phyloP scores from a whole-genome alignment of 2,888 invertebrate species.

The Tubiluchus corallicola region DNA sequence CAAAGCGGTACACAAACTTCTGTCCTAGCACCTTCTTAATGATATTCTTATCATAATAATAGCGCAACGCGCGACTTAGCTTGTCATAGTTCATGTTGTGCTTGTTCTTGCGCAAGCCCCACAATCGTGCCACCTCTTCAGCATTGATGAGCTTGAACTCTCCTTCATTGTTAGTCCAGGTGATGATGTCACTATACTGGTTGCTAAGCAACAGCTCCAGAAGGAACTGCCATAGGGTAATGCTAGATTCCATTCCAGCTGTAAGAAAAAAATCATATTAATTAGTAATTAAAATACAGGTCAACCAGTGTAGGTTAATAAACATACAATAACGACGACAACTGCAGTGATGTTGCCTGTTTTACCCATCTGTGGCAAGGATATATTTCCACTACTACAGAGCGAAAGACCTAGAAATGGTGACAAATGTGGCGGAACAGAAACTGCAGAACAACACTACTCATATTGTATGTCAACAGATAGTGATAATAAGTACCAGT shows the following conservation, averaged over 20 bases:
- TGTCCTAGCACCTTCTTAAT: slow-evolving; percentile 39
- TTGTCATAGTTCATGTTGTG: slow-evolving; percentile 45
- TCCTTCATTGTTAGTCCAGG: slow-evolving; percentile 39
- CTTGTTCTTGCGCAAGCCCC: slow-evolving; percentile 42
- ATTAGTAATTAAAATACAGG: too few relatives aligned
- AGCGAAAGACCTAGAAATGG: too few relatives aligned
- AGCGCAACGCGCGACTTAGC: slow-evolving; percentile 39
- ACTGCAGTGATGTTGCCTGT: too few relatives aligned
- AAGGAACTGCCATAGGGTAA: slow-evolving; percentile 43
- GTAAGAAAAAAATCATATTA: too few relatives aligned
- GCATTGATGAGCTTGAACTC: slow-evolving; percentile 40
- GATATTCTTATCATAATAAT: slow-evolving; percentile 41
- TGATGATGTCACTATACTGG: slow-evolving; percentile 36
- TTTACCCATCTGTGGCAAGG: too few relatives aligned
- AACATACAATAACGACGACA: too few relatives aligned
- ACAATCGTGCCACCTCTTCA: slow-evolving; percentile 39
- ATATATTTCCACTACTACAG: too few relatives aligned
- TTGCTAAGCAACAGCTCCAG: slow-evolving; percentile 37
- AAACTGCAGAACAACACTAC: too few relatives aligned
- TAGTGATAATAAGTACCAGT: too few relatives aligned
- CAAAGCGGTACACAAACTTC: slow-evolving; percentile 39
- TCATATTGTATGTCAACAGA: too few relatives aligned
- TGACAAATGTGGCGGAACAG: too few relatives aligned
- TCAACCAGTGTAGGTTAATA: too few relatives aligned
- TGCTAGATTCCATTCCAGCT: slow-evolving; percentile 14